phyloP scores from a whole-genome alignment of 2,797 vertebrate genomes.

The Xerus rutilus region DNA sequence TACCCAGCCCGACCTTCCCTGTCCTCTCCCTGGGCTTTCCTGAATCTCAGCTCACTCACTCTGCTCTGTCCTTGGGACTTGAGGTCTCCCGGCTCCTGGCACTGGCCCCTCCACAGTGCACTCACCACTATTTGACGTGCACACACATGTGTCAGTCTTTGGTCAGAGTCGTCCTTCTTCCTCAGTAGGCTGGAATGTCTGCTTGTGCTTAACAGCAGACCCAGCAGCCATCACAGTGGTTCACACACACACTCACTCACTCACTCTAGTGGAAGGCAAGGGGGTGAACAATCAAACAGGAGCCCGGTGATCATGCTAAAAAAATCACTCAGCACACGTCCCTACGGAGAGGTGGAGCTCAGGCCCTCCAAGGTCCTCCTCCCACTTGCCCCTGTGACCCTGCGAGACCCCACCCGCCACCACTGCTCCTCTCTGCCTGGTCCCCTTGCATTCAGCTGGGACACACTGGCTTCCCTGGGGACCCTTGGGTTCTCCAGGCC shows the following conservation, averaged over 20 bases:
- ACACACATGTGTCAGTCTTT: neutral
- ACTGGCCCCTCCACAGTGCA: too few relatives aligned
- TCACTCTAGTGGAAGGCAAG: neutral
- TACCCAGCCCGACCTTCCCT: accelerated
- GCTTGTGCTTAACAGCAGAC: neutral
- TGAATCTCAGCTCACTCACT: neutral
- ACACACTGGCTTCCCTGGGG: neutral
- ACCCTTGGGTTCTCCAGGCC: neutral
- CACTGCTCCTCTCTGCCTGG: neutral
- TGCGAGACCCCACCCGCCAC: accelerated
- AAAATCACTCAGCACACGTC: neutral
- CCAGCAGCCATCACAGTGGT: too few relatives aligned
- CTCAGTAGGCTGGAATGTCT: neutral
- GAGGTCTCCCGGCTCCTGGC: neutral
- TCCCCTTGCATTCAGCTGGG: neutral
- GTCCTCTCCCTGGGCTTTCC: neutral
- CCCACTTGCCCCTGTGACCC: neutral
- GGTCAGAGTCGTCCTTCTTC: neutral
- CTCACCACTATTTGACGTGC: too few relatives aligned
- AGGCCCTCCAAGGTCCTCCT: neutral
- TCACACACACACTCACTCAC: too few relatives aligned
- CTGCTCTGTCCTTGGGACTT: neutral
- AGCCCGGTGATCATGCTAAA: neutral
- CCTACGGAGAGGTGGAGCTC: neutral
- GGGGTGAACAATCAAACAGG: neutral